Conservation (phyloP, 1,140 invertebrate genomes). For the Chelonus insularis region DNA sequence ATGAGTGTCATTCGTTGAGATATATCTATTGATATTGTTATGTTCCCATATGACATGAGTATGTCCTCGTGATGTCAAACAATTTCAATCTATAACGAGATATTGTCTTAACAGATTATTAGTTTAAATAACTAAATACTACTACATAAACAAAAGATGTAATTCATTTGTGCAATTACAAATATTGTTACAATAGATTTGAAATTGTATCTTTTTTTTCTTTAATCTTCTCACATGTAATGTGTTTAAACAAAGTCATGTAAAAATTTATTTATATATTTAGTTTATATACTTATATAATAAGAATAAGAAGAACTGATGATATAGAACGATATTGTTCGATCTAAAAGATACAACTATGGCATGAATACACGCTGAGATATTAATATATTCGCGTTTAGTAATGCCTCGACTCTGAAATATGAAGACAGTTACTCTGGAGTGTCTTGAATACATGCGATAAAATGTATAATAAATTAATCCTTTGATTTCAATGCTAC, state of each 20-base stretch:
- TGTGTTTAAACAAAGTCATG: too few relatives aligned
- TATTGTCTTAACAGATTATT: too few relatives aligned
- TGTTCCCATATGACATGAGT: neutral
- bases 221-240: neutral
- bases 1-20: slow-evolving; percentile 1
- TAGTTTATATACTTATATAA: slow-evolving; percentile 6
- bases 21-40: slow-evolving; percentile 3
- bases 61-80: too few relatives aligned
- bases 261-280: too few relatives aligned
- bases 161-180: too few relatives aligned
- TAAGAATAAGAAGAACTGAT: neutral
- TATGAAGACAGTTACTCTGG: slow-evolving; percentile 36
- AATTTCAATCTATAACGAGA: too few relatives aligned
- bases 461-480: slow-evolving; percentile 35
- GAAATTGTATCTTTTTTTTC: neutral
- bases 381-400: slow-evolving; percentile 11
- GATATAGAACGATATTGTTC: slow-evolving; percentile 20
- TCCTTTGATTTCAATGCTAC: slow-evolving; percentile 15
- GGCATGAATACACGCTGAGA: slow-evolving; percentile 5
- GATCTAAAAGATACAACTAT: slow-evolving; percentile 12
- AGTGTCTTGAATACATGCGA: slow-evolving; percentile 17
- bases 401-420: slow-evolving; percentile 30
- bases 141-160: too few relatives aligned
- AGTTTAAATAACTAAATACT: too few relatives aligned
- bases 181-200: neutral